Evolutionary conservation across 1,140 invertebrate species (phyloP), one percentile per base, ranked within the genome.

Genomic region (Panagrolaimus sp.): DNA sequence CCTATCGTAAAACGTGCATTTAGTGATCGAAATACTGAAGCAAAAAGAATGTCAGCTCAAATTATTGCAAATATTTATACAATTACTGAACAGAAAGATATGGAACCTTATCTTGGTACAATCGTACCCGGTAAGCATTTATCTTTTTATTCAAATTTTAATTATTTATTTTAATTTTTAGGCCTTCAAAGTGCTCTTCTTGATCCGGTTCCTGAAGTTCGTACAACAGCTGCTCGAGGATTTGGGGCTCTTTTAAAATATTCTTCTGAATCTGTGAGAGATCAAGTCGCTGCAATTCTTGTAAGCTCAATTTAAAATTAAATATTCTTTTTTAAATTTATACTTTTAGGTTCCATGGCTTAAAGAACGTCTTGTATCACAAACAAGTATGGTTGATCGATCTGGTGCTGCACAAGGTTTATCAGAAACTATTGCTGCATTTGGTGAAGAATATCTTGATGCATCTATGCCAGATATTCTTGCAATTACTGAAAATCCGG

Each of bases 31-130:
- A 93, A 92, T 8, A 97, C 94, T 0, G 95, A 98, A 85, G 98
- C 93, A 0, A 88, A 94, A 78, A 96, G 97, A 87, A 96, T 97
- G 92, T 93, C 96, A 26, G 92, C 94, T n/a, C 87, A 89, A 76
- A 98, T 98, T 81, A 97, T 99, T 77, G 94, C 95, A 52, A 98
- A 98, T 84, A 97, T 99, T 93, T 98, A 98, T 85, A 96, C 93
- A 0, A 86, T 99, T 10, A 98, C 96, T 0, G 95, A 98, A 86
- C 93, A 97, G 83, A 98, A 98, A 86, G 96, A 98, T 85, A 87
- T 99, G 65, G 89, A 91, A 65, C 96, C 96, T 0, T 99, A 99
- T 84, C 86, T 99, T 73, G 91, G 93, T 1, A 93, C 90, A 58
- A 94, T 99, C 72, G 94, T 98, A 67, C 96, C 96, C 5, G 95